Evolutionary conservation across 2,888 invertebrate species (phyloP), one percentile per base, ranked within the genome.

Genomic region (Leptogaster cylindrica): DNA sequence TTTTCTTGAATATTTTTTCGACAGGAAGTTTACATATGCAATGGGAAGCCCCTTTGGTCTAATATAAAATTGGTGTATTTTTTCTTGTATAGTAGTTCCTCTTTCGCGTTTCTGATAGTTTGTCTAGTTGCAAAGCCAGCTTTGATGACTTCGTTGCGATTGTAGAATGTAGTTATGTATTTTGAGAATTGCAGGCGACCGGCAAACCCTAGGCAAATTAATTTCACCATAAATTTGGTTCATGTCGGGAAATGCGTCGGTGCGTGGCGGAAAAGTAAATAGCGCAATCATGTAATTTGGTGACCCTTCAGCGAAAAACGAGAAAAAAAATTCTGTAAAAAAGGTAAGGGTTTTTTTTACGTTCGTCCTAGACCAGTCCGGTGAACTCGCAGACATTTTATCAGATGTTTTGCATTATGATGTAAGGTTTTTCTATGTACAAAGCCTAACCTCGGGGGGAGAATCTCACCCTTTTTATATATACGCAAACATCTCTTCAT

Each of bases 171-270:
- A 31, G 1, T 10, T 33, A 33, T 33, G n/a, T 33, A 33, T 33
- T 1, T 33, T n/a, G n/a, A n/a, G n/a, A 66, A 50, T 65, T 58
- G 51, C 67, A 44, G 65, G 18, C 18, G n/a, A n/a, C n/a, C n/a
- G n/a, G 52, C 66, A 39, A 66, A 58, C 66, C 48, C 39, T 23
- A 68, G 65, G 36, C 23, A 64, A 68, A 70, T 67, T 66, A 66
- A 67, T 69, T 70, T 63, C 63, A 70, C 66, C 69, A 67, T 66
- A 63, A 70, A 71, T 70, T 72, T 68, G 39, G 67, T 64, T 66
- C 50, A 71, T 70, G 71, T 68, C 70, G 71, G 71, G 71, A 71
- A 70, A 70, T 73, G 70, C 70, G 70, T 52, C 70, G 72, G 71
- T 72, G 72, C 72, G 71, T 72, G 64, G 65, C 23, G 8, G 31